These are phyloP conservation scores for Cyanistes caeruleus DNA, from an alignment of 2,113 vertebrate species.

Conservation along the genomic window DNA sequence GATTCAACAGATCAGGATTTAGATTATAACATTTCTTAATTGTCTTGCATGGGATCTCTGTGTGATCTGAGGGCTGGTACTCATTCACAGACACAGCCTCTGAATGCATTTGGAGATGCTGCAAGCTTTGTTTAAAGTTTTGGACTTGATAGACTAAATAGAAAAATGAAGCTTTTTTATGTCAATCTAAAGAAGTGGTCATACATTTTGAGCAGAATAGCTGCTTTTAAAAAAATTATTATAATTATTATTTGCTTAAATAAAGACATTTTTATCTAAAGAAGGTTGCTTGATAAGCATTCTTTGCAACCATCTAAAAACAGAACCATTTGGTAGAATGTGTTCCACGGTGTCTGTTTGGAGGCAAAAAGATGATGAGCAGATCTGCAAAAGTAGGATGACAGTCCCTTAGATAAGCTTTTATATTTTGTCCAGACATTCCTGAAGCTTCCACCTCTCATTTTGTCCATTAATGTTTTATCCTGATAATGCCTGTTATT, in stretches of 20 bases:
- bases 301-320: not conserved
- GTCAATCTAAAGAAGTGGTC: not conserved
- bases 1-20: not conserved
- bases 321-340: not conserved
- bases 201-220: not conserved
- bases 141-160: not conserved
- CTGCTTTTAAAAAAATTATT: not conserved
- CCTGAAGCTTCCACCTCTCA: not conserved
- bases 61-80: not conserved
- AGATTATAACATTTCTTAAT: not conserved
- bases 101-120: not conserved
- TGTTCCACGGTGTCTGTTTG: not conserved
- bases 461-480: not conserved
- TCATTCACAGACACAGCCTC: not conserved
- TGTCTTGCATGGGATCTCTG: not conserved
- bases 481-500: not conserved
- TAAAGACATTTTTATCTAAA: not conserved
- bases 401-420: not conserved
- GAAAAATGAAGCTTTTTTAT: not conserved
- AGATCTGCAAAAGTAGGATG: not conserved
- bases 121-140: not conserved
- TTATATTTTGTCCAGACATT: not conserved
- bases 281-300: not conserved
- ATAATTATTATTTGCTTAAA: not conserved
- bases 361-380: not conserved